Evolutionary conservation across 2,888 invertebrate genomes (phyloP), one percentile per base, ranked within the genome.

Genomic region (Melanophora roralis): DNA sequence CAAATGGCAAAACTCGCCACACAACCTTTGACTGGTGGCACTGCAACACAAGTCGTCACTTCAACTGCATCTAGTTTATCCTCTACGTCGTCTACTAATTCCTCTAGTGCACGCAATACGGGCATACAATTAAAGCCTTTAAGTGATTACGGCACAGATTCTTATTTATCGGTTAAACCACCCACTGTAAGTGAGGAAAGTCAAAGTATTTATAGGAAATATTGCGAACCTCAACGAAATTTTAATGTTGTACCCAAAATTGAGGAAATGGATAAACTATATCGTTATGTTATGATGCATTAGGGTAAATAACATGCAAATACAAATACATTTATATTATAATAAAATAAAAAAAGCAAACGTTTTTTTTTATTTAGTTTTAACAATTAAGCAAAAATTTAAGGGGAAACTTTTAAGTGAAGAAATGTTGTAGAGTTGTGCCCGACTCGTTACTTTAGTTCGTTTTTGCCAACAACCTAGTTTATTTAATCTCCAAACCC

Each of bases 181-280:
- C 90, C 90, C 8, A 85, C 82, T 1, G 89, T 90, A 11, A 83
- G 85, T n/a, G 84, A 82, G 7, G 81, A 86, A 72, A 89, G 88
- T 79, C 83, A 76, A 16, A 82, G 81, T 14, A 87, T 89, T n/a
- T 90, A 89, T 81, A 84, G 84, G 32, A 87, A 89, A 23, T 89
- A 89, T 67, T 86, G 88, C 6, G 87, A 87, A 43, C 85, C 83
- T 8, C 85, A 86, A 1, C 82, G 85, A 1, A 86, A 85, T 40
- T 88, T 89, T 27, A 86, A 85, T 82, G 83, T 84, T 0, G 84
- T 88, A 2, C 88, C 87, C n/a, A 86, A 85, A 59, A 82, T 88
- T 27, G 85, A 88, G 16, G 87, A 89, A 49, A 85, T 84, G 36
- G 84, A 84, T 79, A 82, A 84, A 21, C 81, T 89, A 5, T 85